Base-by-base conservation (phyloP, 2,888 invertebrate genomes). In the Ctena decussata region DNA sequence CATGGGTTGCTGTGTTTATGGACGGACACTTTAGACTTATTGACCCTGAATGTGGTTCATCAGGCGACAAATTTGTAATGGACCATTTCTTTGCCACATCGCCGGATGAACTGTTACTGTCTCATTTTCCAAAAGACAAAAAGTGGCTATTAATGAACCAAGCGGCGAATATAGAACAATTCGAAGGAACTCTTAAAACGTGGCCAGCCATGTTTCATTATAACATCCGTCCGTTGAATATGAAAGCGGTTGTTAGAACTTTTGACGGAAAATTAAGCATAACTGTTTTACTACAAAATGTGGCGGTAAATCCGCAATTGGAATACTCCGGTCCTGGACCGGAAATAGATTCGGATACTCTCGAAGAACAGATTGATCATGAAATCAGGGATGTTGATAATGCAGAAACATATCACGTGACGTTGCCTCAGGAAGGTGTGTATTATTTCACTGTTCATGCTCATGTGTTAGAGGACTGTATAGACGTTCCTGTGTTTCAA, bases 201-300 rank as follows among this genome's bases (percentile, higher is more conserved):
- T 93, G 93, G 93, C 93, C 93, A 1, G 91, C 93, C 57, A 93
- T 93, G 93, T 93, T 93, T 84, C 92, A 92, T 82, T 93, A 92
- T 87, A 92, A 92, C 80, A 93, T 93, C 82, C 91, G 92, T 35
- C 93, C 93, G 3, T 83, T 93, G 35, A 93, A 91, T 84, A 93
- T 92, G 92, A 91, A 91, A 84, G 90, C 93, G 32, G 92, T 91
- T 39, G 89, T 93, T 69, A 74, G 91, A 78, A 93, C 93, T 0
- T 93, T 91, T 70, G 93, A 93, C 82, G 93, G 93, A 12, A 85
- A 90, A 82, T 86, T 93, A 1, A 93, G 93, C 82, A 90, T 93
- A 37, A 93, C 93, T 57, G 92, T 93, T 24, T 83, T 93, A 57
- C 81, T 93, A 46, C 89, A 90, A 82, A 91, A 91, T 70, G 92